A percentile compares a stretch with the other conserved stretches of the same genome.
Evolutionary conservation across 2,113 vertebrate species (phyloP).

Genomic region (Corythornis cristatus): DNA sequence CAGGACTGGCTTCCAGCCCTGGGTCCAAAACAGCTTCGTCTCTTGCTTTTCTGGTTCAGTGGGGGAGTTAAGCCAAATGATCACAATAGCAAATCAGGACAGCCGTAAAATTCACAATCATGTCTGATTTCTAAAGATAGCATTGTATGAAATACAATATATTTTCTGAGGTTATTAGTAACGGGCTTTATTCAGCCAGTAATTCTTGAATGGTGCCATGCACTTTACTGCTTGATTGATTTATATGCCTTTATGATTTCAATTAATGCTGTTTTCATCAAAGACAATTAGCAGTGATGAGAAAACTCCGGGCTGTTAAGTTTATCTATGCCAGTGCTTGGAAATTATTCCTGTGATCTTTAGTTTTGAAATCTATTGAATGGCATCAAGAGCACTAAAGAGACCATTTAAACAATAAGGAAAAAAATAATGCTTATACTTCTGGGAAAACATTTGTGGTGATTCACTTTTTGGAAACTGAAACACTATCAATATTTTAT

Average conservation of each 20-base stretch:
- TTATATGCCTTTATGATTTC: conserved; percentile 37
- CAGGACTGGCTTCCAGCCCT: conserved; percentile 7
- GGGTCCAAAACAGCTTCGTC: background rate
- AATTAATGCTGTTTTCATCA: conserved; percentile 25
- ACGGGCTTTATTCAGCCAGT: background rate
- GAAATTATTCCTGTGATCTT: background rate
- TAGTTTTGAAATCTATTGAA: conserved; percentile 5
- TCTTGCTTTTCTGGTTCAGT: conserved; percentile 39
- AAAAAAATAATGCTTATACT: background rate
- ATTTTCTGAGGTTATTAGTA: conserved; percentile 33
- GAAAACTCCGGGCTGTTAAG: background rate
- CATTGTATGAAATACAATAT: background rate
- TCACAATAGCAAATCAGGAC: conserved; percentile 41
- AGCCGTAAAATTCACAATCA: conserved; percentile 1
- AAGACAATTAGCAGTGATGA: background rate
- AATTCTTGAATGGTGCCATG: background rate
- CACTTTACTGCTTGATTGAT: background rate
- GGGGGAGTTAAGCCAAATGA: background rate
- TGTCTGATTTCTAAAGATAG: conserved; percentile 57
- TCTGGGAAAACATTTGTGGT: conserved; percentile 38
- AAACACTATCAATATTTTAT: conserved; percentile 31
- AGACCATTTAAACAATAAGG: background rate
- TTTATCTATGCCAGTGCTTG: background rate
- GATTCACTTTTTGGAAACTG: conserved; percentile 56
- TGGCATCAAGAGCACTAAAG: conserved; percentile 6